Evolutionary conservation across 2,797 vertebrate species (phyloP).

Genomic region (Anas acuta): DNA sequence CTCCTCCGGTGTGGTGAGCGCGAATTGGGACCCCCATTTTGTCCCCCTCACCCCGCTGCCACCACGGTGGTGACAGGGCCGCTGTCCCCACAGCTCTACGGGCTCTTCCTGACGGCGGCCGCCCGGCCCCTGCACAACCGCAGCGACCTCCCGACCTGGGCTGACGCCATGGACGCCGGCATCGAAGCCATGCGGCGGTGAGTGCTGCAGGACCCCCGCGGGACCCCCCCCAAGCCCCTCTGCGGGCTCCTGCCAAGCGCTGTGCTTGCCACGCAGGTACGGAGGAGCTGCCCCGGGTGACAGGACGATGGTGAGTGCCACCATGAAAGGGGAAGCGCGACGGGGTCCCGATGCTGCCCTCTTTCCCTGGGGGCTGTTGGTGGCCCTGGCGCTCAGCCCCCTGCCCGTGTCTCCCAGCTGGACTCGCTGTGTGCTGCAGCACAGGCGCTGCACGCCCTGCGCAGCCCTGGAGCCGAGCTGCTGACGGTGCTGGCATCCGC

Average conservation of each 20-base stretch:
- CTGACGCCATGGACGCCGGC: conserved; percentile 88
- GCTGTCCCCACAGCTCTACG: conserved; percentile 84
- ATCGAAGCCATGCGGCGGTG: conserved; percentile 90
- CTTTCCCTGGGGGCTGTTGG: neutral
- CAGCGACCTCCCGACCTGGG: conserved; percentile 80
- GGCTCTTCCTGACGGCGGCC: conserved; percentile 90
- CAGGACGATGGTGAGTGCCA: conserved; percentile 89
- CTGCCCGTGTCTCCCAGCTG: conserved; percentile 74
- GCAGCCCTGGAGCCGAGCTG: conserved; percentile 60
- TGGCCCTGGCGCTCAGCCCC: neutral
- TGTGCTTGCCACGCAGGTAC: conserved; percentile 77
- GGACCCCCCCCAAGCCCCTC: neutral
- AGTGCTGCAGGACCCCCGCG: neutral
- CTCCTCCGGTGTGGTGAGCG: conserved; percentile 89
- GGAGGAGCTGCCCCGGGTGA: conserved; percentile 91
- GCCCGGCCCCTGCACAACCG: conserved; percentile 78
- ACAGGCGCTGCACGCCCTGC: conserved; percentile 82
- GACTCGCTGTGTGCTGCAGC: conserved; percentile 90
- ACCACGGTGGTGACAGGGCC: fast-evolving
- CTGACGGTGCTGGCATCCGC: conserved; percentile 80
- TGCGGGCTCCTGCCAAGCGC: neutral
- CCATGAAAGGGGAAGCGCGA: fast-evolving
- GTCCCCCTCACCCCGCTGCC: neutral
- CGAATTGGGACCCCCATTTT: fast-evolving
- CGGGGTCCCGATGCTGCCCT: fast-evolving